Evolutionary conservation across 2,113 vertebrate genomes (phyloP), one percentile per base, ranked within the genome.

Genomic region (Alaudala cheleensis): DNA sequence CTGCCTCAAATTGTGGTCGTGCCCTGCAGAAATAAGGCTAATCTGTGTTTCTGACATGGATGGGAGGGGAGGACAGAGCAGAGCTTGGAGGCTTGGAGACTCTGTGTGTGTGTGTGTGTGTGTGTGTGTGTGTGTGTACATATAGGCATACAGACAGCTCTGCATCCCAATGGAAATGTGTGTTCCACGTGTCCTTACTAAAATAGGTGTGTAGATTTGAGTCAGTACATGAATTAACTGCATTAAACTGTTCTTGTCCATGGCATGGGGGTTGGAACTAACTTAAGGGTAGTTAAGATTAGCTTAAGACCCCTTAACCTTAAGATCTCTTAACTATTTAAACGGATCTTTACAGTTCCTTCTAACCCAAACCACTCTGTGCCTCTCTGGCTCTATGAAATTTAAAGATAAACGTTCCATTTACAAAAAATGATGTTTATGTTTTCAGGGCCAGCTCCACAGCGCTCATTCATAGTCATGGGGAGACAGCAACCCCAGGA

Each of bases 391-490:
- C 45, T 73, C 44, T 11, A 4, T 23, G 22, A 54, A 76, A 37
- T 10, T 8, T 21, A 64, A 81, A 44, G 20, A 49, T 18, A 69
- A 54, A 61, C 2, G 33, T 50, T 15, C 6, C 1, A 2, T 33
- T 86, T 57, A 50, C 4, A 21, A 44, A 58, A 64, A 54, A 12
- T 0, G 0, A 6, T 62, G 5, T 0, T 33, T 49, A 0, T 40
- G 21, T 70, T 86, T 91, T 47, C 76, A 73, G 39, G 14, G 8
- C n/a, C 5, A 4, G 15, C n/a, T 77, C 34, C 12, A 4, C 3
- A 56, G 7, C 26, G 11, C 16, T 51, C 40, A 16, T n/a, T 65
- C 14, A 20, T 28, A 11, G 10, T 29, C 14, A 56, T 31, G 15
- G 65, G n/a, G 24, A 77, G 58, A 16, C 21, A 62, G 17, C 22